Evolutionary conservation across 2,888 invertebrate species (phyloP), one percentile per base, ranked within the genome.

Genomic region (Melanotus villosus): DNA sequence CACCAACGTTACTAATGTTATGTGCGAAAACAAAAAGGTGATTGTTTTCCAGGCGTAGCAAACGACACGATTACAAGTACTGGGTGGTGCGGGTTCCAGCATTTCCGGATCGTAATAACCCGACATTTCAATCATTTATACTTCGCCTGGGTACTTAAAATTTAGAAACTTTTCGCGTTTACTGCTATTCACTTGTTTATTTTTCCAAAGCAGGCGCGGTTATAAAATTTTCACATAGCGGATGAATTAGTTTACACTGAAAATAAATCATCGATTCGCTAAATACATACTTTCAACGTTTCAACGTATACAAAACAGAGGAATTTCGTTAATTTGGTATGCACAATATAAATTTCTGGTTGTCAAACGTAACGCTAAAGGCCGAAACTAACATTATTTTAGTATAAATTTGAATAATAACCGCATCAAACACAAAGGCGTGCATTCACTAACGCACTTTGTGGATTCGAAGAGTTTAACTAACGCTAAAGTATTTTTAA

Each of bases 21-120:
- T 92, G 87, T 96, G 96, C 0, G 95, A 94, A 81, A 96, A 93
- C 76, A 96, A 88, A 85, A 95, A 96, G 62, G 94, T 93, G 82
- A 93, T 90, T 45, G 94, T 89, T 85, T 92, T 92, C 91, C 94
- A 93, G 45, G 91, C 89, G 85, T 91, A 92, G 83, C 89, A 89
- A 75, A 91, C 83, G 78, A 91, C 88, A 83, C 89, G 85, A 10
- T 85, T 81, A 77, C 88, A 87, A 63, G 84, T 82, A 70, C 84
- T 86, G 3, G 85, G 85, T 54, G 78, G 78, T 58, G 79, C 77
- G 9, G 70, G 71, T 23, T 82, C 80, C 26, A 79, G 59, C 57
- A 78, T 77, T 69, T 84, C 84, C 5, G 81, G 80, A 73, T 84
- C 83, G 43, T 80, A 77, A 70, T 83, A 83, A 9, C 79, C 76